Evolutionary conservation across 1,140 invertebrate species (phyloP).

Genomic region (Gonioctena quinquepunctata): DNA sequence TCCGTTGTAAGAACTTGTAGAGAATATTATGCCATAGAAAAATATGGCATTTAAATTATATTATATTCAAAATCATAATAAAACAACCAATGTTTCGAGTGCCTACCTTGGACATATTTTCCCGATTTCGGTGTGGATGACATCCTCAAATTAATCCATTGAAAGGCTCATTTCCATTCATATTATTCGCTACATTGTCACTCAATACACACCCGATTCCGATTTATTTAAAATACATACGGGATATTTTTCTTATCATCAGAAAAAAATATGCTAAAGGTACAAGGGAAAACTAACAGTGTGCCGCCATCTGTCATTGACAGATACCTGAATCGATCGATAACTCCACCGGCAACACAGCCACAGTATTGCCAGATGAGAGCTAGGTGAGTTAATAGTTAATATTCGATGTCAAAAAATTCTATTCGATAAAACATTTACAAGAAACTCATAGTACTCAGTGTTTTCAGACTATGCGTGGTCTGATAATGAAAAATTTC

Average conservation of each 20-base stretch:
- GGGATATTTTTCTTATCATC: not conserved
- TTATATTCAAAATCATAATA: not conserved
- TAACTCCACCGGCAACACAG: conserved; percentile 1
- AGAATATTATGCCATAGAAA: no score
- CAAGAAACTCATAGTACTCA: no score
- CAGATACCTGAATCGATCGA: not conserved
- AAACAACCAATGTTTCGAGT: conserved; percentile 3
- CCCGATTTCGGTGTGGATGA: conserved; percentile 41
- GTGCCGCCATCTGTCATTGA: not conserved
- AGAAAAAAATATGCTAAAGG: not conserved
- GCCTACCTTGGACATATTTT: conserved; percentile 43
- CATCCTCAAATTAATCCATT: conserved; percentile 39
- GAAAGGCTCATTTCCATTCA: not conserved
- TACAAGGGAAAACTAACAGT: not conserved
- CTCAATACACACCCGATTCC: not conserved
- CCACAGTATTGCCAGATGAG: not conserved
- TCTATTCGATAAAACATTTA: no score
- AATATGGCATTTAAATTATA: no score
- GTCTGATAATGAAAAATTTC: no score
- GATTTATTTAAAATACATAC: not conserved
- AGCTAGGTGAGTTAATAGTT: not conserved
- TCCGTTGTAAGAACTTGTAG: not conserved
- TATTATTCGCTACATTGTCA: not conserved
- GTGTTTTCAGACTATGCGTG: no score
- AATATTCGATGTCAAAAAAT: not conserved